Base-by-base conservation (phyloP, 2,113 vertebrate species). In the cattle (Bos taurus) region DNA sequence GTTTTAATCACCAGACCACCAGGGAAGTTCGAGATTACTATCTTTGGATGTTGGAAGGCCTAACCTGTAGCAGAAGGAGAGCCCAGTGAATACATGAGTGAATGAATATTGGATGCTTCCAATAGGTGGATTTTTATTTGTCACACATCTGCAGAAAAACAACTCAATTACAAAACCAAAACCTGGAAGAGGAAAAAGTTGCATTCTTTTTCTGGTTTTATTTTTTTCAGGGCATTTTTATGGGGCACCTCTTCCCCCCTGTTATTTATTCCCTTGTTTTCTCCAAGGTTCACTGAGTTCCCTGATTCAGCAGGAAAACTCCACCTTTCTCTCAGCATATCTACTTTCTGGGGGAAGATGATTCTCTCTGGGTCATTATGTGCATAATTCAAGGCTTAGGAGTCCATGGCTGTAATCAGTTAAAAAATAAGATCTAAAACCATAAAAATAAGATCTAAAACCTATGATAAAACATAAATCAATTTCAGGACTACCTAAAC, bases 261-360 rank as follows among this genome's bases (percentile, higher is more conserved):
- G 12, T 71, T 94, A 62, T 40, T 84, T 36, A 77, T 94, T 89
- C 52, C 6, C 33, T 59, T 62, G 28, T 59, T 59, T 78, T 56
- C 50, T 80, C 67, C 16, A 23, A 15, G 17, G 43, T 59, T 96
- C 26, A 40, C 15, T 23, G 77, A 23, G 6, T 71, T 78, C 64
- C 64, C 64, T 94, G 93, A 95, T 48, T 97, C 87, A 71, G 82
- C 77, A 88, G 62, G 30, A 96, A 91, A 78, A 64, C 7, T 12
- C 48, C 28, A 48, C 52, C 33, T 92, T 40, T 81, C 17, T 26
- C 46, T 64, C 74, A 52, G 48, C 82, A 21, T 57, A 74, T 19
- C 48, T 94, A 57, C 54, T 78, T 91, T 67, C 50, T 80, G 57
- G 60, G 57, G 50, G 96, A 30, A 25, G 91, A 80, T 21, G n/a